Percentiles rank a stretch among this genome's conserved stretches.
Conservation (phyloP, 2,888 invertebrate genomes). For the Gastrophysa polygoni region DNA sequence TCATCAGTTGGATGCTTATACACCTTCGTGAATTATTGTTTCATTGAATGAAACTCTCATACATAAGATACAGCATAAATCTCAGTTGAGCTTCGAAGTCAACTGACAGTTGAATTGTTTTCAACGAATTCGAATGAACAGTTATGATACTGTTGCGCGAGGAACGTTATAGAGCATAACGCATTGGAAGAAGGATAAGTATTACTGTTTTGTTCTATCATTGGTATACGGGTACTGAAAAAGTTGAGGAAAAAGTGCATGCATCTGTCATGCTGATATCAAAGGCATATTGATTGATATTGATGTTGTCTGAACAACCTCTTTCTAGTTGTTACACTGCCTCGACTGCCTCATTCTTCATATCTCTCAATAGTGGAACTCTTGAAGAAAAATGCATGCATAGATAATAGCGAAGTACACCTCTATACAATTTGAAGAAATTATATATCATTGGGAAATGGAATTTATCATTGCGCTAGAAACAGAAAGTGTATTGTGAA, state of each 20-base stretch:
- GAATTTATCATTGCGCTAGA: too few relatives aligned
- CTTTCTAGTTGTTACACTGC: too few relatives aligned
- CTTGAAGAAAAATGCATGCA: too few relatives aligned
- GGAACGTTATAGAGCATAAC: neutral
- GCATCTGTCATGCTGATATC: neutral
- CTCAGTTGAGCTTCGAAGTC: neutral
- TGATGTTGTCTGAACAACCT: too few relatives aligned
- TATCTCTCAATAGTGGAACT: too few relatives aligned
- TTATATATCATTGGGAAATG: too few relatives aligned
- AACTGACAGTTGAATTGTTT: neutral
- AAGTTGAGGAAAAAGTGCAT: too few relatives aligned
- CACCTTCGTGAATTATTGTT: constrained; percentile 20
- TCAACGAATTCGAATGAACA: neutral
- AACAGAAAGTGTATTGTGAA: too few relatives aligned
- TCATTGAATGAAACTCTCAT: neutral
- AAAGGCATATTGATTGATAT: neutral
- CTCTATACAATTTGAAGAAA: too few relatives aligned
- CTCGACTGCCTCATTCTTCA: too few relatives aligned
- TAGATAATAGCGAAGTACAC: too few relatives aligned
- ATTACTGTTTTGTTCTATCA: too few relatives aligned
- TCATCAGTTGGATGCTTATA: constrained; percentile 30
- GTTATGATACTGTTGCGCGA: neutral
- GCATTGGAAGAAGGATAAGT: neutral
- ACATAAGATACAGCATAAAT: neutral
- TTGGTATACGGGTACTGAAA: neutral